Conservation (phyloP, 1,140 invertebrate species). For the Holotrichia oblita region DNA sequence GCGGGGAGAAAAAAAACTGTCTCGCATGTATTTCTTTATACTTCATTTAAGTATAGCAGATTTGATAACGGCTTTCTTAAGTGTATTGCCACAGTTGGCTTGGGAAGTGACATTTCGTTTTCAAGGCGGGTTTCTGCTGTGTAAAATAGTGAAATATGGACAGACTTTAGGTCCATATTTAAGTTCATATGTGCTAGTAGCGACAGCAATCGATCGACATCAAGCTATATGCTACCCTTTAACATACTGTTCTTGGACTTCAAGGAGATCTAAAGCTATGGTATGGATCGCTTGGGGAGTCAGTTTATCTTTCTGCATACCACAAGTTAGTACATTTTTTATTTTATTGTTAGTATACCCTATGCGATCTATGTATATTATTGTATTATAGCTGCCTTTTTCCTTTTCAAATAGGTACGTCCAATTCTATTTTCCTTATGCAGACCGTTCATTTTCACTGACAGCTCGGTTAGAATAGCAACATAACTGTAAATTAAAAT, state of each 20-base stretch:
- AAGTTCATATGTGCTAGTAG: constrained; percentile 73
- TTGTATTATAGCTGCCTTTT: too few species aligned
- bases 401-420: too few species aligned
- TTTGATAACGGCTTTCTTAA: constrained; percentile 75
- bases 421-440: too few species aligned
- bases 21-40: constrained; percentile 80
- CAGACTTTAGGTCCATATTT: constrained; percentile 75
- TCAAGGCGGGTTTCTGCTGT: constrained; percentile 70
- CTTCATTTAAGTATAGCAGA: constrained; percentile 78
- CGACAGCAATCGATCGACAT: constrained; percentile 74
- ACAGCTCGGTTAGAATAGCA: too few species aligned
- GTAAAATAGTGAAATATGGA: constrained; percentile 75
- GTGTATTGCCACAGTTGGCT: constrained; percentile 76
- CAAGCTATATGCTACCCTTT: constrained; percentile 75
- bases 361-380: too few species aligned
- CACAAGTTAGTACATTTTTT: constrained; percentile 66
- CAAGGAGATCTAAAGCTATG: constrained; percentile 67
- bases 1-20: constrained; percentile 68
- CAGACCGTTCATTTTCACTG: too few species aligned
- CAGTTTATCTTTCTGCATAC: constrained; percentile 70
- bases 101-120: constrained; percentile 74
- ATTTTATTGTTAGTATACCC: not conserved
- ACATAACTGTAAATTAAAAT: too few species aligned
- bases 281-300: constrained; percentile 71
- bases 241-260: constrained; percentile 68